These are phyloP conservation scores for Decapterus maruadsi DNA, from an alignment of 2,797 vertebrate species.

Conservation along the genomic window DNA sequence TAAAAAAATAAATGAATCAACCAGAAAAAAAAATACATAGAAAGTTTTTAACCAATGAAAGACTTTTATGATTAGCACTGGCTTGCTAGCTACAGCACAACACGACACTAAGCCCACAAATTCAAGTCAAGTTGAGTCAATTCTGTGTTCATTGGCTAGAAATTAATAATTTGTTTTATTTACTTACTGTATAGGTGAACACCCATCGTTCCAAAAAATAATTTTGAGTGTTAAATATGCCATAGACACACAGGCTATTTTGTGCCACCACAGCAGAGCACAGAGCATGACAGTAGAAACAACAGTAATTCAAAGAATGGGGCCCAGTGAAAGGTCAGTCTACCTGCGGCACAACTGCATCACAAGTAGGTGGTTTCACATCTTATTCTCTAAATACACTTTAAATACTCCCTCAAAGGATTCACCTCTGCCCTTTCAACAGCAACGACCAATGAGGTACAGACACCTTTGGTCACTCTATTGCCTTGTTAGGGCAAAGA, in stretches of 20 bases:
- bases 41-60: too few species aligned
- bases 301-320: background rate
- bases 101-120: too few species aligned
- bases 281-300: background rate
- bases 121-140: too few species aligned
- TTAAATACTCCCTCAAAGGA: background rate
- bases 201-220: background rate
- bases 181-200: background rate
- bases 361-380: background rate
- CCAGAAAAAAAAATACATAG: too few species aligned
- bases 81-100: too few species aligned
- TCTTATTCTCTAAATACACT: background rate
- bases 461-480: slow-evolving; percentile 13
- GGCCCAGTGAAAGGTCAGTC: background rate
- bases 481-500: slow-evolving; percentile 48
- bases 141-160: too few species aligned
- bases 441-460: background rate
- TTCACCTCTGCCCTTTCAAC: background rate
- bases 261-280: background rate
- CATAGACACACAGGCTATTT: background rate
- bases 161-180: background rate
- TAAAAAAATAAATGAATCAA: background rate
- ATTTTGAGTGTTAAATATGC: background rate
- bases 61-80: too few species aligned
- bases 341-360: background rate